Conservation (phyloP, 2,113 vertebrate genomes). For the Semicossyphus pulcher region DNA sequence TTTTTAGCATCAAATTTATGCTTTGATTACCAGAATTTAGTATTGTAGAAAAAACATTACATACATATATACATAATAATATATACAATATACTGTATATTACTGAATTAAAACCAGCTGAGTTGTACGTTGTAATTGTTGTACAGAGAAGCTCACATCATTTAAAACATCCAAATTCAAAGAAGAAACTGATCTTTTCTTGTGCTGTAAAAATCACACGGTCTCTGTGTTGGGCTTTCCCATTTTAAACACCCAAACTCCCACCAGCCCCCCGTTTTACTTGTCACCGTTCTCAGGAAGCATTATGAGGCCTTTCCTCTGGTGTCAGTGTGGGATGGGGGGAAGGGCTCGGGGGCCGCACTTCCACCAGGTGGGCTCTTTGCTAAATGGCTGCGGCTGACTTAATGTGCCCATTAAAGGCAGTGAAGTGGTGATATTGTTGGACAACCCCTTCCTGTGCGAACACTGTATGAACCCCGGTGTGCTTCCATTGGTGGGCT, state of each 20-base stretch:
- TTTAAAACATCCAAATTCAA: neutral
- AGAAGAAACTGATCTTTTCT: neutral
- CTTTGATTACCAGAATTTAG: no score
- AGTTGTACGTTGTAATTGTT: no score
- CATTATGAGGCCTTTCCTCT: slow-evolving; percentile 35
- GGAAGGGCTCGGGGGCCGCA: neutral
- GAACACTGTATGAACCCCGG: slow-evolving; percentile 28
- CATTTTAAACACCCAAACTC: slow-evolving; percentile 30
- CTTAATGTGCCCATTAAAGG: slow-evolving; percentile 58
- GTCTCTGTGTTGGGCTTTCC: neutral
- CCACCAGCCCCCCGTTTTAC: slow-evolving; percentile 38
- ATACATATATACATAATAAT: no score
- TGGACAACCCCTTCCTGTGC: slow-evolving; percentile 42
- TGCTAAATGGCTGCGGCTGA: slow-evolving; percentile 51
- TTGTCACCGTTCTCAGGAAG: slow-evolving; percentile 42
- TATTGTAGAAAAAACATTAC: no score
- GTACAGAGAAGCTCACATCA: no score
- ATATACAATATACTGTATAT: no score
- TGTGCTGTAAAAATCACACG: neutral
- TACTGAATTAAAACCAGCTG: no score
- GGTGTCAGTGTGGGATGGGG: slow-evolving; percentile 30
- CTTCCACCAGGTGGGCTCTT: slow-evolving; percentile 59
- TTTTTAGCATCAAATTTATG: no score
- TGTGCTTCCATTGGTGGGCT: slow-evolving; percentile 27
- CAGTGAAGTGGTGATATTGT: slow-evolving; percentile 48